Evolutionary conservation across 35 echinoderm and acorn worm genomes (phyloP), one percentile per base, ranked within the genome.

Genomic region (Stichopus chloronotus): DNA sequence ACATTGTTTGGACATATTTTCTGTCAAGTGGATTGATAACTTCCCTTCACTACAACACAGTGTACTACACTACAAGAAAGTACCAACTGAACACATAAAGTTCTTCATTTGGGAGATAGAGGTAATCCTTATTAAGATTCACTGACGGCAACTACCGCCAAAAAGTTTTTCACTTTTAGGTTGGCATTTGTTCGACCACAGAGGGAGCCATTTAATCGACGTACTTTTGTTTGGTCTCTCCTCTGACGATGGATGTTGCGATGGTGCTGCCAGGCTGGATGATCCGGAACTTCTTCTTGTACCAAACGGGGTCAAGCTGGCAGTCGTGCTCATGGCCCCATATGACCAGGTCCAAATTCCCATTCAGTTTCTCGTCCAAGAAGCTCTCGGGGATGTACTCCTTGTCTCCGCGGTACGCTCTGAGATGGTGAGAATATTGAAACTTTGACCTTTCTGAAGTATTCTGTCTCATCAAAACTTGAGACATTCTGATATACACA

Each of bases 311-410:
- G 8, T 94, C 92, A 57, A 94, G 72, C 53, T 94, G 86, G 43
- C 92, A 94, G 17, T 94, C 92, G 30, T 94, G 92, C 22, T 94
- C 92, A 81, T 94, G 92, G 19, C 92, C 92, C 92, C 92, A 94
- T 21, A 94, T 53, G 24, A 94, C 74, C 69, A 94, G 69, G 72
- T 94, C 92, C 56, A 88, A 69, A 8, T 60, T 63, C 61, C 24
- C 58, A 4, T 88, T 88, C 53, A 94, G 69, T 24, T 76, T 88
- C 54, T 94, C 85, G 56, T 94, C 92, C 11, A 94, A 63, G 17
- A 94, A 94, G 17, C 86, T 86, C 53, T 94, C 92, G 52, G 92
- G 92, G 17, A 94, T 94, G 72, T 88, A 94, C 57, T 94, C 86
- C 9, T 86, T 94, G 57, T 94, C 83, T 10, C 92, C 92, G 52